Base-by-base conservation (phyloP, 2,113 vertebrate genomes). In the Microcebus ravelobensis region DNA sequence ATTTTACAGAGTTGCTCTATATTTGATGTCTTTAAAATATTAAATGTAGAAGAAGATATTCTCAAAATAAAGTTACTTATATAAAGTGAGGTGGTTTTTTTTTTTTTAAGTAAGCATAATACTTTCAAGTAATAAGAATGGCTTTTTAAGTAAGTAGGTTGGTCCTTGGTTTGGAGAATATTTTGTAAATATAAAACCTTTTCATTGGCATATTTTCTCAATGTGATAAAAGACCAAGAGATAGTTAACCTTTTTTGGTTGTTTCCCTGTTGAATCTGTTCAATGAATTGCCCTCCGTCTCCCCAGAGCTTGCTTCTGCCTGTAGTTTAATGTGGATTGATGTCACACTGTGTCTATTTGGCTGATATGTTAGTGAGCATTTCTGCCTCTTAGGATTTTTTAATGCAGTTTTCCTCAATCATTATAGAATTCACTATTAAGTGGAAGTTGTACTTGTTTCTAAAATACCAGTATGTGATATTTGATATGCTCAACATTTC, bases 21-120 rank as follows among this genome's bases (percentile, higher is more conserved):
- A 84, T 87, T 74, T 87, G 65, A 39, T 79, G 11, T 67, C 74
- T 96, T 86, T 55, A 91, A 83, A 94, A 86, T 89, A 76, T 13
- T 42, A 29, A 59, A 74, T 13, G 8, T 50, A 83, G n/a, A 84
- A 88, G n/a, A 57, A 70, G 21, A 34, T 68, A 39, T 36, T 86
- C 55, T 70, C 34, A 57, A 89, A 82, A 68, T 71, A 89, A 79
- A 63, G 23, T 93, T 85, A 52, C 31, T 12, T 48, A 42, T 45
- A 8, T 57, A 89, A 91, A 76, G 57, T 70, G 31, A 81, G 61
- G 89, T 77, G 4, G 17, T 1, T 20, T 18, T 18, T 55, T 55
- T 42, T 55, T 55, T 55, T 52, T 52, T 68, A 6, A 83, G 48
- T 42, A 39, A 96, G 34, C 12, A 3, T 73, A 59, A 36, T 71